These are phyloP conservation scores for Setipinna tenuifilis DNA, from an alignment of 2,797 vertebrate species.

Conservation along the genomic window DNA sequence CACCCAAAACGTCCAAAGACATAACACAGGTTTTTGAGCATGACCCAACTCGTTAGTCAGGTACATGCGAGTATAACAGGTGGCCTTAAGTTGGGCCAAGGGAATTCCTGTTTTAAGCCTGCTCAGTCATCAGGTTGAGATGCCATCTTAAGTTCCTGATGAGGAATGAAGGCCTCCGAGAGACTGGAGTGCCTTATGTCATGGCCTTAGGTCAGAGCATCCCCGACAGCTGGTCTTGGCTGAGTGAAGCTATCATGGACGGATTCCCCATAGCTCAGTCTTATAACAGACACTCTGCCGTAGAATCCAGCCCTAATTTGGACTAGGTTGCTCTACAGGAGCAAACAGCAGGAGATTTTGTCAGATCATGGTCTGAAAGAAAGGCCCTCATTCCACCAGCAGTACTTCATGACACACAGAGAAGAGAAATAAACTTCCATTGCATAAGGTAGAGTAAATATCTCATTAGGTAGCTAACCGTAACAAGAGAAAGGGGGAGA, in stretches of 20 bases:
- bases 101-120: slow-evolving; percentile 7
- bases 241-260: slow-evolving; percentile 29
- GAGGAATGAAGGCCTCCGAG: not conserved
- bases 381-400: not conserved
- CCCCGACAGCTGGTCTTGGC: slow-evolving; percentile 41
- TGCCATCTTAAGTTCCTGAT: not conserved
- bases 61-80: not conserved
- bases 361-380: not conserved
- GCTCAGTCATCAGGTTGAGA: not conserved
- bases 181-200: not conserved
- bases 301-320: slow-evolving; percentile 75
- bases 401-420: not conserved
- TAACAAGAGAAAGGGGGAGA: slow-evolving; percentile 22
- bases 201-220: not conserved
- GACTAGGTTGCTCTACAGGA: slow-evolving; percentile 67
- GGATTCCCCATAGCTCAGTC: slow-evolving; percentile 48
- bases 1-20: not conserved
- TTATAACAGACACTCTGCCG: slow-evolving; percentile 61
- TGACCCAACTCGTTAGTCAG: not conserved
- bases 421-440: not conserved
- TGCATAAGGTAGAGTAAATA: not conserved
- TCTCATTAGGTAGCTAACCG: not conserved
- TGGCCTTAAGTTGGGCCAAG: not conserved
- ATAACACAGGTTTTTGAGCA: not conserved
- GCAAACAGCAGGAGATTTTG: slow-evolving; percentile 35